Evolutionary conservation across 2,888 invertebrate genomes (phyloP), one percentile per base, ranked within the genome.

Genomic region (Lasioglossum oenotherae): DNA sequence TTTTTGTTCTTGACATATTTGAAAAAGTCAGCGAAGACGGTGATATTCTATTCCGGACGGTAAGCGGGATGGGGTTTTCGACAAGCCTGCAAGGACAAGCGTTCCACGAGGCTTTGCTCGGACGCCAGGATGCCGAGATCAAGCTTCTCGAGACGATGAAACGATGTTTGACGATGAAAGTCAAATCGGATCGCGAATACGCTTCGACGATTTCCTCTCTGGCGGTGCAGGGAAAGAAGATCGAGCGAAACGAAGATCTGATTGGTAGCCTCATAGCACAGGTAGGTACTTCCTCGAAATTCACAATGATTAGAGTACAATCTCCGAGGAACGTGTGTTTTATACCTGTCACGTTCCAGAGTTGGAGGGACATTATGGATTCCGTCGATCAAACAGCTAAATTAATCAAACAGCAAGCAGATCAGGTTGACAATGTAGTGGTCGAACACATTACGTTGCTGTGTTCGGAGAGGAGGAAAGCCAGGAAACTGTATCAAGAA

Each of bases 181-280:
- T 98, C 94, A 98, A 98, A 95, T 98, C 98, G 93, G 99, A 99
- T 95, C 96, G 98, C 90, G 99, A 99, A 93, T 99, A 99, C 95
- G 98, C 99, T 2, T 96, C 97, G 60, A 97, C 98, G 19, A 96
- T 99, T 81, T 97, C 97, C 81, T 97, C 97, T n/a, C 97, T 98
- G 41, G 98, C 98, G 69, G 96, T 96, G 78, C 98, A 98, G 95
- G 98, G 98, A 74, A 97, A 98, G 94, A 98, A 98, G 96, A 97
- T 98, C 95, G 98, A 98, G 95, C 96, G 97, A 88, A 96, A 96
- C 92, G 97, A 97, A 92, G 97, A 97, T 93, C 96, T 97, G 85
- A 96, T 96, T 91, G 97, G 97, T 95, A 96, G 96, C 85, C 92
- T 95, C 19, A 95, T 96, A 41, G 93, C 94, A 31, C 95, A 95